phyloP scores from a whole-genome alignment of 2,797 vertebrate species.

The Sebastes reedi region DNA sequence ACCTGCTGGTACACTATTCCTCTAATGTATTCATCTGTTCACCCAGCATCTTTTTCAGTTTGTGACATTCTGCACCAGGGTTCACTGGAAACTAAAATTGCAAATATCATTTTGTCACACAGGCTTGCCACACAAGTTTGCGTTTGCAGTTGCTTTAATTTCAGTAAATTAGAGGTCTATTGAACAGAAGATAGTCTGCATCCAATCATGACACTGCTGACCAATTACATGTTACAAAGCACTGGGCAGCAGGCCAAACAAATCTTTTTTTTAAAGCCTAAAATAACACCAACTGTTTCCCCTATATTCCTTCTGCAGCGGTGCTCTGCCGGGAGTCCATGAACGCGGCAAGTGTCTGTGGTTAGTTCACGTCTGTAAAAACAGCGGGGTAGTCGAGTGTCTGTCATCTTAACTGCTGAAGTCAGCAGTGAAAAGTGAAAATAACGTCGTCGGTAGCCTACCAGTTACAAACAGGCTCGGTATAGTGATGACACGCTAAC shows the following conservation, averaged over 20 bases:
- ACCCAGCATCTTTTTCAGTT: neutral
- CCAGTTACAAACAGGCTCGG: neutral
- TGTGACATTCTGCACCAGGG: neutral
- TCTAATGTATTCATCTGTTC: too few species aligned
- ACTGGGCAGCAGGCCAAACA: neutral
- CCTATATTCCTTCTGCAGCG: neutral
- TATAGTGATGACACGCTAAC: neutral
- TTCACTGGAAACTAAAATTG: neutral
- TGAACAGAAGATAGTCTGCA: neutral
- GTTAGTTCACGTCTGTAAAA: too few species aligned
- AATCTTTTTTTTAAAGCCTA: too few species aligned
- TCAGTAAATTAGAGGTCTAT: neutral
- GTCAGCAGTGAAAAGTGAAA: neutral
- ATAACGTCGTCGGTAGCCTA: accelerated
- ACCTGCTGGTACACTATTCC: neutral
- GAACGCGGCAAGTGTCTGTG: too few species aligned
- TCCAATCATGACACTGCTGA: neutral
- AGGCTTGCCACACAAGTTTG: neutral
- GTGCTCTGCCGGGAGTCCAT: neutral
- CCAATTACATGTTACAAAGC: neutral
- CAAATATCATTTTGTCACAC: neutral
- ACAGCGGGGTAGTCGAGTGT: too few species aligned
- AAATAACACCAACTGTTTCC: too few species aligned
- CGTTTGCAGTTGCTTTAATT: neutral
- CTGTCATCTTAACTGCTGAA: too few species aligned